phyloP scores from a whole-genome alignment of 2,888 invertebrate species.

The Ectemnius cavifrons region DNA sequence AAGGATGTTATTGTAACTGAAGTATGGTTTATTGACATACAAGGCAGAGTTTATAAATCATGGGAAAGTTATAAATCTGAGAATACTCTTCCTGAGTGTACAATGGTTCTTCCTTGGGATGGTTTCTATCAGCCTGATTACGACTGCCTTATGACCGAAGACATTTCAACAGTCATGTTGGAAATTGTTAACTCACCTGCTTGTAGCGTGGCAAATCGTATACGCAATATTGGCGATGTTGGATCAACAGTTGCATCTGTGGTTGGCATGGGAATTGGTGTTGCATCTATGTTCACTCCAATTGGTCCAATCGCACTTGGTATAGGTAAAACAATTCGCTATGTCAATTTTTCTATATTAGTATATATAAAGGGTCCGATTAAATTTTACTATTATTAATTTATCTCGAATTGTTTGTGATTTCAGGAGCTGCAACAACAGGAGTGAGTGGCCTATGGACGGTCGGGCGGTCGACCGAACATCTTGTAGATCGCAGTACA shows the following conservation, averaged over 20 bases:
- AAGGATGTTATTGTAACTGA: neutral
- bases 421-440: constrained; percentile 19
- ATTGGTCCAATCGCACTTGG: constrained; percentile 47
- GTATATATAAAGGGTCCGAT: neutral
- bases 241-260: constrained; percentile 43
- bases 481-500: constrained; percentile 58
- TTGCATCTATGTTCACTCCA: constrained; percentile 62
- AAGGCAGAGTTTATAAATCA: constrained; percentile 62
- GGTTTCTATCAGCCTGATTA: constrained; percentile 68
- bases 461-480: constrained; percentile 51
- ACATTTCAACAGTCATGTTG: constrained; percentile 58
- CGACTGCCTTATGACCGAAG: constrained; percentile 37
- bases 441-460: constrained; percentile 54
- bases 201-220: constrained; percentile 23
- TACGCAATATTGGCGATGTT: constrained; percentile 43
- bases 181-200: constrained; percentile 59
- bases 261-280: constrained; percentile 44
- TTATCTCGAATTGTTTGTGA: neutral
- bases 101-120: constrained; percentile 68
- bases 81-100: constrained; percentile 64
- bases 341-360: neutral
- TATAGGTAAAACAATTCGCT: constrained; percentile 51
- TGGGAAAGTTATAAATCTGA: constrained; percentile 64
- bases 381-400: neutral
- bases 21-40: constrained; percentile 61